phyloP scores from a whole-genome alignment of 2,888 invertebrate genomes.

The Aelia acuminata region DNA sequence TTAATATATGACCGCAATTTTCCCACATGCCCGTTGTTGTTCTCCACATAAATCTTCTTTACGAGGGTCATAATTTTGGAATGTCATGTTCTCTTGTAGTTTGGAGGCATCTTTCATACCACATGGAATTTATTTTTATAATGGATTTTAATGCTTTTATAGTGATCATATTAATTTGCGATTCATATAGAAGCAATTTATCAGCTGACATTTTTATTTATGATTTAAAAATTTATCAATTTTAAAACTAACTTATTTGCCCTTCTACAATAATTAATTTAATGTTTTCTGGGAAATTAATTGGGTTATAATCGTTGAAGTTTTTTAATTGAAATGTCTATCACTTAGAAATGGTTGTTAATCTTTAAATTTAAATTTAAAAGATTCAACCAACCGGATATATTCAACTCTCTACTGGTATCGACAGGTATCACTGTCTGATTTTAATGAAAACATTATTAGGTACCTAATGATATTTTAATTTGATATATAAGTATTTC shows the following conservation, averaged over 20 bases:
- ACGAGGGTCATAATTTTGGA: slow-evolving; percentile 5
- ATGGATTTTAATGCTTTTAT: neutral
- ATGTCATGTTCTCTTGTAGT: slow-evolving; percentile 3
- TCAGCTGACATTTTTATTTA: too few species aligned
- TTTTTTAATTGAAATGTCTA: neutral
- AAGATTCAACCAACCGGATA: neutral
- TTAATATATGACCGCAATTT: slow-evolving; percentile 9
- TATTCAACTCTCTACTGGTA: neutral
- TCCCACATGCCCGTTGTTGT: neutral
- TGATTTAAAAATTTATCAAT: too few species aligned
- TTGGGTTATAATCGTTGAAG: neutral
- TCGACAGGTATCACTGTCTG: neutral
- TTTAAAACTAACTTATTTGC: too few species aligned
- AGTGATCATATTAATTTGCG: too few species aligned
- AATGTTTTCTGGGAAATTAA: neutral
- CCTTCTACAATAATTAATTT: neutral
- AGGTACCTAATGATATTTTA: too few species aligned
- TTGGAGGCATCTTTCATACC: neutral
- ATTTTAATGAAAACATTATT: too few species aligned
- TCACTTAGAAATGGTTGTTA: neutral
- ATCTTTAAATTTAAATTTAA: neutral
- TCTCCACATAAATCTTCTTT: neutral
- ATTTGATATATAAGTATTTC: too few species aligned
- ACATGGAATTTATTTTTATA: neutral
- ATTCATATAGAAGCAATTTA: too few species aligned